These are phyloP conservation scores for Chelon labrosus DNA, from an alignment of 2,797 vertebrate species.

Conservation along the genomic window DNA sequence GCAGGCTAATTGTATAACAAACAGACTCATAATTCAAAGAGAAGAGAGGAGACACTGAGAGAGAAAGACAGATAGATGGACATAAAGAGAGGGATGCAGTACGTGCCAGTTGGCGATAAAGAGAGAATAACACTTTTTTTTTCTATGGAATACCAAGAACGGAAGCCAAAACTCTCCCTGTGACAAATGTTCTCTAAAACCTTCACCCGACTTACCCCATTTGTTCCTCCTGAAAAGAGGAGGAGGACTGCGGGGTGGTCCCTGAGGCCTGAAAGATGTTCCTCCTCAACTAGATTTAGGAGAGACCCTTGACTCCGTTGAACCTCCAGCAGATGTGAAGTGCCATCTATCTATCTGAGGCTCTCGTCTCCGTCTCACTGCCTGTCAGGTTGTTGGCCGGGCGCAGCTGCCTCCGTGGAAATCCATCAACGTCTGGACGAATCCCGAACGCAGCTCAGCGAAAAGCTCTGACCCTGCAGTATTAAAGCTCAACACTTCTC, in stretches of 20 bases:
- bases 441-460: slow-evolving; percentile 61
- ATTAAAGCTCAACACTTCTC: slow-evolving; percentile 60
- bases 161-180: slow-evolving; percentile 54
- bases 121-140: slow-evolving; percentile 31
- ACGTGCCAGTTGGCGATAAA: slow-evolving; percentile 71
- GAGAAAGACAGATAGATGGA: slow-evolving; percentile 52
- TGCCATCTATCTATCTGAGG: slow-evolving; percentile 75
- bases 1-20: slow-evolving; percentile 88
- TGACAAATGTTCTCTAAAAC: slow-evolving; percentile 67
- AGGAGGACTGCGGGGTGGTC: slow-evolving; percentile 70
- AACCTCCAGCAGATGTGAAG: slow-evolving; percentile 80
- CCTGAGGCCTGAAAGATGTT: slow-evolving; percentile 79
- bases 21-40: slow-evolving; percentile 81
- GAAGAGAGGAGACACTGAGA: slow-evolving; percentile 54
- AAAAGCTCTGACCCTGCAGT: slow-evolving; percentile 69
- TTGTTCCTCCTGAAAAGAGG: slow-evolving; percentile 69
- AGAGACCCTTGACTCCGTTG: slow-evolving; percentile 78
- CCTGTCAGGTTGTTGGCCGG: slow-evolving; percentile 71
- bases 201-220: slow-evolving; percentile 49
- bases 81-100: slow-evolving; percentile 60
- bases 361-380: slow-evolving; percentile 53
- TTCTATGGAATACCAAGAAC: slow-evolving; percentile 31
- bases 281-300: slow-evolving; percentile 78
- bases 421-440: slow-evolving; percentile 77
- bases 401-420: slow-evolving; percentile 73